Conservation (phyloP, 1,140 invertebrate species). For the Philopotamus ludificatus region DNA sequence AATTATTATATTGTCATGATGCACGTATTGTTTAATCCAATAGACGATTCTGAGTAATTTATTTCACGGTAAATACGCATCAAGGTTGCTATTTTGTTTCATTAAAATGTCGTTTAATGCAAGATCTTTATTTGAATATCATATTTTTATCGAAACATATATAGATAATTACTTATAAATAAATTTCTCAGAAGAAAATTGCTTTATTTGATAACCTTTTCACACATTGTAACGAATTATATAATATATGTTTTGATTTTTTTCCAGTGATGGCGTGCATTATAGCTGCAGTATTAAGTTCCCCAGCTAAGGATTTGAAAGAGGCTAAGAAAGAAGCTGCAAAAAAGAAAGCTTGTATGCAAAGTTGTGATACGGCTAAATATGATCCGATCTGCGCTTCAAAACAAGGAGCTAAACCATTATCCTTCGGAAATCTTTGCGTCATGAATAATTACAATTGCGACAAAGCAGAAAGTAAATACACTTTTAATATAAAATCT, state of each 20-base stretch:
- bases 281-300: constrained; percentile 13
- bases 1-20: no score
- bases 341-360: constrained; percentile 54
- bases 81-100: no score
- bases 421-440: constrained; percentile 58
- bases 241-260: not conserved
- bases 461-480: constrained; percentile 58
- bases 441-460: constrained; percentile 61
- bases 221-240: not conserved
- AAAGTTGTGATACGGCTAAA: constrained; percentile 49
- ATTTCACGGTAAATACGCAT: no score
- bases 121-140: not conserved
- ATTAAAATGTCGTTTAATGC: not conserved
- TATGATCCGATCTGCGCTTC: constrained; percentile 57
- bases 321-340: constrained; percentile 52
- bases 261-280: constrained; percentile 26
- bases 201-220: not conserved
- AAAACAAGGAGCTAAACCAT: constrained; percentile 53
- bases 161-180: not conserved
- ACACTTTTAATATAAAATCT: constrained; percentile 3
- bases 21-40: no score
- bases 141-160: not conserved
- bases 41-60: no score
- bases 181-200: not conserved
- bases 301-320: constrained; percentile 46